phyloP scores from a whole-genome alignment of 1,140 invertebrate genomes.

The Drosophila leontia region DNA sequence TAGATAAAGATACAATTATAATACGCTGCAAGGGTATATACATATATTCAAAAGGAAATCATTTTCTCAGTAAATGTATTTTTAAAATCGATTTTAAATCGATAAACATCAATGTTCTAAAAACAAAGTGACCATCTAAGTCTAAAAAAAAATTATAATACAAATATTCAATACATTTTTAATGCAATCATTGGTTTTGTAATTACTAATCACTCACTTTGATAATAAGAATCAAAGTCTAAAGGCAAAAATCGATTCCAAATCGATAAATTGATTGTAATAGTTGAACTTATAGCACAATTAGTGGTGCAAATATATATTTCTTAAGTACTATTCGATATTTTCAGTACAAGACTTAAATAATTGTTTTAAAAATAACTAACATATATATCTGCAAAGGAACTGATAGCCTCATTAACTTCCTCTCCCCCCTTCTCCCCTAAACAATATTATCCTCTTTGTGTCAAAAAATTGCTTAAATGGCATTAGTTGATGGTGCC shows the following conservation, averaged over 20 bases:
- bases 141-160: too few relatives aligned
- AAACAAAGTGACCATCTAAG: too few relatives aligned
- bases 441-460: not conserved
- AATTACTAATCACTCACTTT: too few relatives aligned
- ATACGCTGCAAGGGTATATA: too few relatives aligned
- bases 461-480: not conserved
- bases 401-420: not conserved
- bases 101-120: not conserved
- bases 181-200: too few relatives aligned
- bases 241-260: too few relatives aligned
- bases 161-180: too few relatives aligned
- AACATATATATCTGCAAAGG: not conserved
- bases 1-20: too few relatives aligned
- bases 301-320: not conserved
- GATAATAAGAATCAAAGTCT: too few relatives aligned
- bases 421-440: too few relatives aligned
- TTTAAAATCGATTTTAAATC: not conserved
- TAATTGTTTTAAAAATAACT: not conserved
- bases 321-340: not conserved
- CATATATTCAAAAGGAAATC: not conserved
- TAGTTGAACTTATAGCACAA: too few relatives aligned
- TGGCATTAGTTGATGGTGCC: not conserved
- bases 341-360: not conserved
- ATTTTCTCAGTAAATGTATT: not conserved
- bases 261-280: too few relatives aligned